Conservation (phyloP, 2,797 vertebrate genomes). For the Spatula clypeata region DNA sequence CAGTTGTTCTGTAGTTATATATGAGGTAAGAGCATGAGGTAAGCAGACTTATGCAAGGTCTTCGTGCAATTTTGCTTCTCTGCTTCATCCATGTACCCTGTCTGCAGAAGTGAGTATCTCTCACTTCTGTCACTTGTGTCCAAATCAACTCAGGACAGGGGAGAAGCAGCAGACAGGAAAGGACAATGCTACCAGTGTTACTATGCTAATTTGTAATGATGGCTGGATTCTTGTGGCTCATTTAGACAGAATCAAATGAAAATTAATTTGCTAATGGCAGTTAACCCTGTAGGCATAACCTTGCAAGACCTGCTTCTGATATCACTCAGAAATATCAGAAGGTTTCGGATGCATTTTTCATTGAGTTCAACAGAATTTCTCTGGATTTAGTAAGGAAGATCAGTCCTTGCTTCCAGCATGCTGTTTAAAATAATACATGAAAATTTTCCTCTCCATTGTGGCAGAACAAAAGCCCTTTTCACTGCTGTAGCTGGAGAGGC, state of each 20-base stretch:
- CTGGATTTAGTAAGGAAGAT: slow-evolving; percentile 13
- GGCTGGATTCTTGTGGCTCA: background rate
- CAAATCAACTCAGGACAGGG: background rate
- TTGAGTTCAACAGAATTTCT: background rate
- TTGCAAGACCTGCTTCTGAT: background rate
- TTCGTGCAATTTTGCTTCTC: slow-evolving; percentile 1
- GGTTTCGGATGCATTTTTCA: background rate
- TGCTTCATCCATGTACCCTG: background rate
- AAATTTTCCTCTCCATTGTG: slow-evolving; percentile 7
- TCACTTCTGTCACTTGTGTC: background rate
- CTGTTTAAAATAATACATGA: slow-evolving; percentile 45
- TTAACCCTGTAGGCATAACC: background rate
- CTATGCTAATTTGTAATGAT: background rate
- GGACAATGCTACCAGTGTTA: background rate
- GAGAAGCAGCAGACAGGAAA: background rate
- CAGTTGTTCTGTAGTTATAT: background rate
- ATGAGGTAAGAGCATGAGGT: background rate
- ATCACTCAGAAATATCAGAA: background rate
- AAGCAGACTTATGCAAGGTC: background rate
- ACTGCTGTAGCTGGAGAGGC: background rate
- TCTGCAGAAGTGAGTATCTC: background rate
- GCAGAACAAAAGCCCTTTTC: slow-evolving; percentile 43
- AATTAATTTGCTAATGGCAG: slow-evolving; percentile 23
- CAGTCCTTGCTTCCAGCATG: background rate
- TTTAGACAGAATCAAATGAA: slow-evolving; percentile 28